These are phyloP conservation scores for Machaerirhynchus nigripectus DNA, from an alignment of 2,113 vertebrate species.

Conservation along the genomic window DNA sequence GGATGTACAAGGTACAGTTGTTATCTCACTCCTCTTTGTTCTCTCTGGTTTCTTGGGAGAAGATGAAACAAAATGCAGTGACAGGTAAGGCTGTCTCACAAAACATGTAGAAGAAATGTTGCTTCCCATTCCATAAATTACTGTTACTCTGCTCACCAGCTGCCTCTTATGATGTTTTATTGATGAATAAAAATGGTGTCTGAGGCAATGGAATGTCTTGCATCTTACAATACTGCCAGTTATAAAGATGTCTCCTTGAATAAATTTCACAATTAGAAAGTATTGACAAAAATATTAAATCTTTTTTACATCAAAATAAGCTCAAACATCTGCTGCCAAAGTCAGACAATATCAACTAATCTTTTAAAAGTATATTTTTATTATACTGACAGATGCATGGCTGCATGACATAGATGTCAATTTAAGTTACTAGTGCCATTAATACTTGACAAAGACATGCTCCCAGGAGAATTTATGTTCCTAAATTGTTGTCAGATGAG, in stretches of 20 bases:
- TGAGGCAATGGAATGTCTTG: conserved; percentile 34
- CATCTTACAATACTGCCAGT: conserved; percentile 1
- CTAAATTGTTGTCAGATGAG: conserved; percentile 51
- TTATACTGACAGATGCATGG: conserved; percentile 62
- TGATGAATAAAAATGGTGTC: conserved; percentile 65
- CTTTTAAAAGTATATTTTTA: conserved; percentile 60
- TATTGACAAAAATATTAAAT: conserved; percentile 66
- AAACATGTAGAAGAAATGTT: conserved; percentile 32
- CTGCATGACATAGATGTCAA: conserved; percentile 64
- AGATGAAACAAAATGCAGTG: conserved; percentile 47
- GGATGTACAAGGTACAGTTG: background rate
- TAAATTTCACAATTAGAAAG: conserved; percentile 65
- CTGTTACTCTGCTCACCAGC: conserved; percentile 33
- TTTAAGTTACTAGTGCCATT: conserved; percentile 62
- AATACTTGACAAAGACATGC: conserved; percentile 58
- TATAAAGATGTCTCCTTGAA: conserved; percentile 59
- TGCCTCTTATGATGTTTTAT: conserved; percentile 64
- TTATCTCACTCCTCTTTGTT: conserved; percentile 21
- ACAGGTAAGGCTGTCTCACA: conserved; percentile 55
- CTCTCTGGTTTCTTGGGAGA: conserved; percentile 4
- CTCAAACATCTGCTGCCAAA: conserved; percentile 57
- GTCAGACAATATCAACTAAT: conserved; percentile 49
- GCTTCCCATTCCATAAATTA: conserved; percentile 59
- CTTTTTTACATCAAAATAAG: conserved; percentile 62
- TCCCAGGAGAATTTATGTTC: conserved; percentile 57